These are phyloP conservation scores for Scytalopus superciliaris DNA, from an alignment of 2,113 vertebrate species.

Conservation along the genomic window DNA sequence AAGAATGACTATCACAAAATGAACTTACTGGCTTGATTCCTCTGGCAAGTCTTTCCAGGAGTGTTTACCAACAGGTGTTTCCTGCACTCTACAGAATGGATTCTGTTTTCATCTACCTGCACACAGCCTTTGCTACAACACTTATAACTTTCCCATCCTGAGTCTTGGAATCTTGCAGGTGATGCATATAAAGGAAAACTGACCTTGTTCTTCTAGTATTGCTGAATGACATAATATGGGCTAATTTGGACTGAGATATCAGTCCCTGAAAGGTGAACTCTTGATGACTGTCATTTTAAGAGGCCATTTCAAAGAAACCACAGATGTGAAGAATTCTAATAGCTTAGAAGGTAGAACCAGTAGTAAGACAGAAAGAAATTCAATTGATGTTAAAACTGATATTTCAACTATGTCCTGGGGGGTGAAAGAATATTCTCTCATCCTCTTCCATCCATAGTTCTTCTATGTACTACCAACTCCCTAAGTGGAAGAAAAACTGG, in stretches of 20 bases:
- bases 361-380: neutral
- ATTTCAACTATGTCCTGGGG: neutral
- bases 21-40: neutral
- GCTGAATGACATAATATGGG: neutral
- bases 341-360: neutral
- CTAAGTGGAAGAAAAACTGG: neutral
- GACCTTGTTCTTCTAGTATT: neutral
- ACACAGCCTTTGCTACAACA: neutral
- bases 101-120: neutral
- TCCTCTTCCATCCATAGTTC: neutral
- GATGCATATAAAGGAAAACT: neutral
- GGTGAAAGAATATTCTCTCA: neutral
- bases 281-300: neutral
- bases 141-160: neutral
- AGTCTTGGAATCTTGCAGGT: neutral
- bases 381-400: neutral
- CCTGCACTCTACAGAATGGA: neutral
- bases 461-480: neutral
- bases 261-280: neutral
- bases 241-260: neutral
- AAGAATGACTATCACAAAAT: neutral
- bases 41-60: neutral
- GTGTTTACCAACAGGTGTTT: neutral
- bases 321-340: neutral
- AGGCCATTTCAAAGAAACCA: neutral